Evolutionary conservation across 2,797 vertebrate species (phyloP), one percentile per base, ranked within the genome.

Genomic region (Synaphobranchus kaupii): DNA sequence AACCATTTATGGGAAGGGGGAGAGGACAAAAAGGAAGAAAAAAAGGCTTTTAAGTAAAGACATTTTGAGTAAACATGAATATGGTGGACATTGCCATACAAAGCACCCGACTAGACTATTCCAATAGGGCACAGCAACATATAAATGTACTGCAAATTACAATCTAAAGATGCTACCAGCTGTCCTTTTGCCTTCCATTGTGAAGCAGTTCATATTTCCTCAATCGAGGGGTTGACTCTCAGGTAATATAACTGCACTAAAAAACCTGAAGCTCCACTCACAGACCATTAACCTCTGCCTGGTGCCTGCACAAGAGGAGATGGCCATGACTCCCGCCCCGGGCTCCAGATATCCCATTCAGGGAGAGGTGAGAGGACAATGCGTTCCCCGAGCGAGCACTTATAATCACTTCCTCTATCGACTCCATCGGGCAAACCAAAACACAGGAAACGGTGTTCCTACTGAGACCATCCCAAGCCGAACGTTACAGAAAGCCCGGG

Each of bases 401-500:
- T 88, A n/a, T 83, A 88, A 86, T 86, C 54, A 84, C 82, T 78
- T 88, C 68, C 63, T 60, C 34, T 10, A 52, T 86, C 71, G 47
- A 76, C 9, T 71, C 39, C 31, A 58, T 13, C 81, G 68, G 84
- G 48, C n/a, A 34, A 31, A 58, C 22, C 39, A 12, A 56, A 39
- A 34, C 28, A 44, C 20, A 48, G 2, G 12, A 52, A 58, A 60
- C 58, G 13, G 15, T 17, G 34, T 34, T 34, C 25, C 63, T n/a
- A 47, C 78, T 60, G 52, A 81, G 63, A 88, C 56, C 44, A 60
- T 81, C 83, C 50, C 10, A 54, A 56, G 73, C 86, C 8, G 50
- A 73, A 88, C 83, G 85, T 47, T 76, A 5, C 39, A 20, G 39
- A 17, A 68, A 60, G 1, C 63, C 17, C 81, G 34, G 85, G 39